Conservation (phyloP, 2,888 invertebrate species). For the Amblyjoppa fuscipennis region DNA sequence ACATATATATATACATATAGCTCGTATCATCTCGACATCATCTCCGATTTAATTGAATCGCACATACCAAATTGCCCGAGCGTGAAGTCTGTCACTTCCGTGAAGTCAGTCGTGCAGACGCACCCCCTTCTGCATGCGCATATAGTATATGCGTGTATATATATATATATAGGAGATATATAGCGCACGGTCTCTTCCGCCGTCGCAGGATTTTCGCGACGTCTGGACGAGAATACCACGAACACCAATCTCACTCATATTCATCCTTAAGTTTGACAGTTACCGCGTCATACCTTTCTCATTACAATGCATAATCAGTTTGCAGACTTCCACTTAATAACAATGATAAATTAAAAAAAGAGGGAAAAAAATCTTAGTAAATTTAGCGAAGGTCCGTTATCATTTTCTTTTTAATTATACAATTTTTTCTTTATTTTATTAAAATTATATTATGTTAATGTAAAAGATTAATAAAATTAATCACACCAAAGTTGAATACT, state of each 20-base stretch:
- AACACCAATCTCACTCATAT: conserved; percentile 12
- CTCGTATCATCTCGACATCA: background rate
- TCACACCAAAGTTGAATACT: too few species aligned
- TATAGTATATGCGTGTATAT: background rate
- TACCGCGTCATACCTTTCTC: background rate
- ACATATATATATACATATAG: background rate
- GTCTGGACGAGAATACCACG: background rate
- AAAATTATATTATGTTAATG: too few species aligned
- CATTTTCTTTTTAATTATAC: too few species aligned
- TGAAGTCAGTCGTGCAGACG: conserved; percentile 27
- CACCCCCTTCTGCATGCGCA: background rate
- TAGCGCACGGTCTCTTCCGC: conserved; percentile 1
- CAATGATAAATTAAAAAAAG: too few species aligned
- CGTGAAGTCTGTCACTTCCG: conserved; percentile 30
- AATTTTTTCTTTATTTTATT: too few species aligned
- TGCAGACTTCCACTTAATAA: background rate
- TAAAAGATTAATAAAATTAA: too few species aligned
- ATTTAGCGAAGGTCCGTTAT: too few species aligned
- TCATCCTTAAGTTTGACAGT: conserved; percentile 26
- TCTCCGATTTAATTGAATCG: conserved; percentile 29
- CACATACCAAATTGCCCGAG: conserved; percentile 33
- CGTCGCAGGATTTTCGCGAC: conserved; percentile 7
- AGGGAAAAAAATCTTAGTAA: too few species aligned
- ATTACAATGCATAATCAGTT: background rate
- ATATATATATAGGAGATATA: background rate